Evolutionary conservation across 2,888 invertebrate species (phyloP), one percentile per base, ranked within the genome.

Genomic region (Drosophila suboccidentalis): DNA sequence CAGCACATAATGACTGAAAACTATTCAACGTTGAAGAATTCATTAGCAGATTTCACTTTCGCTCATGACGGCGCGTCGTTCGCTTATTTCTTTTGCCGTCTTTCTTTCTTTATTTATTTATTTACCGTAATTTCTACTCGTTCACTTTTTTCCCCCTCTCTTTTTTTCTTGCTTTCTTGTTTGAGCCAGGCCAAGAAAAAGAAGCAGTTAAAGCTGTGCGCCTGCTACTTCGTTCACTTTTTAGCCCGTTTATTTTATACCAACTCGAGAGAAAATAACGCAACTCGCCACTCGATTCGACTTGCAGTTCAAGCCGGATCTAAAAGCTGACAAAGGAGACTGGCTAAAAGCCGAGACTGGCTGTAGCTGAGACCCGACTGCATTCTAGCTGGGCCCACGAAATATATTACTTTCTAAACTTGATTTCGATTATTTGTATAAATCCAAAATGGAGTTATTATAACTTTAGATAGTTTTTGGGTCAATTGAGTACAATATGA

Each of bases 1-100:
- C 43, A 51, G 36, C 43, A 43, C 81, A 87, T 90, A 91, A 90
- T 91, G 84, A 90, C 89, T 90, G 86, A 86, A 90, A 90, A 90
- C 91, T 91, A 90, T 90, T 90, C 91, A 90, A 90, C 91, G 90
- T 82, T 88, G 90, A 91, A 91, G 90, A 91, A 91, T 90, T 91
- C 91, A 91, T 90, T 91, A 91, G 90, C 90, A 90, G 91, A 91
- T 91, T 91, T 91, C 91, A 91, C 91, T 91, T 91, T 91, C 91
- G 91, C 91, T 91, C 86, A 90, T 91, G 91, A 60, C 58, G 49
- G 80, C 73, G 72, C 60, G 57, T 68, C 87, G 90, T 86, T 87
- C 71, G 86, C 75, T 89, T 75, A 70, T 89, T 81, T 86, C 80
- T 80, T 80, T 70, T 60, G 65, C 50, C 43, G 44, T 70, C 68